Conservation (phyloP, 2,113 vertebrate species). For the Lanius ludovicianus region DNA sequence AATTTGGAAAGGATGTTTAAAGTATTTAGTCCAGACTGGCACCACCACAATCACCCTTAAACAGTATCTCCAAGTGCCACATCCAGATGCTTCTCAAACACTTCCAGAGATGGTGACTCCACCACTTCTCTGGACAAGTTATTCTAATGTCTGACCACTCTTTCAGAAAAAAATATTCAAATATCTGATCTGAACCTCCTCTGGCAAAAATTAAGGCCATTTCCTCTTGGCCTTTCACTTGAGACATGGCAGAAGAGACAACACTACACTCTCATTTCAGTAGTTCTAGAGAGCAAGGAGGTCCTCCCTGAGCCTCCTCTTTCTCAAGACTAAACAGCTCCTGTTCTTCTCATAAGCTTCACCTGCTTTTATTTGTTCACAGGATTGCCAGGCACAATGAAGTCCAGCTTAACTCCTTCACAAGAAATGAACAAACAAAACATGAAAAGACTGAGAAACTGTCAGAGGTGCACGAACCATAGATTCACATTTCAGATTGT, state of each 20-base stretch:
- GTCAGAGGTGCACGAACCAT: background rate
- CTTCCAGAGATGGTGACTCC: background rate
- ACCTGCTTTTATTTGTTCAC: background rate
- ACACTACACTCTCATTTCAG: no score
- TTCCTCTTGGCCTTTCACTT: background rate
- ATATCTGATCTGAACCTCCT: background rate
- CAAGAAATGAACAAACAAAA: background rate
- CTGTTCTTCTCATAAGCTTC: background rate
- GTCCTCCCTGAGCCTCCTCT: background rate
- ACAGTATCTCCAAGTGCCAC: background rate
- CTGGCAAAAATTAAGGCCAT: background rate
- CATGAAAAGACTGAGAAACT: background rate
- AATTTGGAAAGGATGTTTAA: background rate
- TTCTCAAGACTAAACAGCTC: background rate
- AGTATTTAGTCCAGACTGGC: background rate
- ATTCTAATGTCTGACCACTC: background rate
- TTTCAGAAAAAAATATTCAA: background rate
- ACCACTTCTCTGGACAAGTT: background rate
- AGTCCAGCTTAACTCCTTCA: background rate
- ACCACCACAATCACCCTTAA: background rate
- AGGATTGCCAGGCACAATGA: background rate
- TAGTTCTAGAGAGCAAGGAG: background rate
- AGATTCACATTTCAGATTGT: background rate
- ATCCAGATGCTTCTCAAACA: background rate
- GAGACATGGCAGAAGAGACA: background rate